These are phyloP conservation scores for Bombus difficillimus DNA, from an alignment of 1,140 invertebrate species.

Conservation along the genomic window DNA sequence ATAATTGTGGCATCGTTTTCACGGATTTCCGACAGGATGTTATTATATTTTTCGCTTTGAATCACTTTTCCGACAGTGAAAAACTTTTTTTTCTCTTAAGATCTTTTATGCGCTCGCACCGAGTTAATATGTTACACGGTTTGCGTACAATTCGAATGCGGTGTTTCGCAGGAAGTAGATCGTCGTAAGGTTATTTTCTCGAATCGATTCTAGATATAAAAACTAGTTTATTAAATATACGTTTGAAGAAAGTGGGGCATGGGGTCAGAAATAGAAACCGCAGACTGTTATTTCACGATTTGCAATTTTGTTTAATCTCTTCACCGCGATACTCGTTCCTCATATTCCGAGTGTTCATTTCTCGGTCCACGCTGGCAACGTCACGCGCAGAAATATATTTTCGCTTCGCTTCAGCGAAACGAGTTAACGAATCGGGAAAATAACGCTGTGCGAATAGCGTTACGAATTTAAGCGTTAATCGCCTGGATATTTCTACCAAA, in stretches of 20 bases:
- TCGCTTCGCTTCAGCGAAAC: neutral
- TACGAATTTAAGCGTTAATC: neutral
- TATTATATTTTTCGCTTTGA: too few species aligned
- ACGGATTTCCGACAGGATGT: too few species aligned
- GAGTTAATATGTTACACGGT: too few species aligned
- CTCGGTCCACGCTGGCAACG: neutral
- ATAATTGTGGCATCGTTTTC: neutral
- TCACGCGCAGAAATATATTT: constrained; percentile 1
- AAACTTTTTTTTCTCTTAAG: too few species aligned
- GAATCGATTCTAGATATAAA: neutral
- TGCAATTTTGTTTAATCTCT: constrained; percentile 10
- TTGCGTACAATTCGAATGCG: neutral
- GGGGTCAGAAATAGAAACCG: neutral
- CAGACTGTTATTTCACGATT: neutral
- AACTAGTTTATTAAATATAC: neutral
- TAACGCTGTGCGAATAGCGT: neutral
- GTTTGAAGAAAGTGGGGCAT: neutral
- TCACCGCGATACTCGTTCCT: neutral
- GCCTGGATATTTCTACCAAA: neutral
- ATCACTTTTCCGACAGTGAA: too few species aligned
- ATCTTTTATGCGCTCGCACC: too few species aligned
- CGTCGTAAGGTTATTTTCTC: neutral
- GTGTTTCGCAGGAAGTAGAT: too few species aligned
- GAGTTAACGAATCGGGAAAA: neutral
- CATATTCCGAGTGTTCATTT: neutral